Base-by-base conservation (phyloP, 2,888 invertebrate species). In the Carpatolechia fugitivella region DNA sequence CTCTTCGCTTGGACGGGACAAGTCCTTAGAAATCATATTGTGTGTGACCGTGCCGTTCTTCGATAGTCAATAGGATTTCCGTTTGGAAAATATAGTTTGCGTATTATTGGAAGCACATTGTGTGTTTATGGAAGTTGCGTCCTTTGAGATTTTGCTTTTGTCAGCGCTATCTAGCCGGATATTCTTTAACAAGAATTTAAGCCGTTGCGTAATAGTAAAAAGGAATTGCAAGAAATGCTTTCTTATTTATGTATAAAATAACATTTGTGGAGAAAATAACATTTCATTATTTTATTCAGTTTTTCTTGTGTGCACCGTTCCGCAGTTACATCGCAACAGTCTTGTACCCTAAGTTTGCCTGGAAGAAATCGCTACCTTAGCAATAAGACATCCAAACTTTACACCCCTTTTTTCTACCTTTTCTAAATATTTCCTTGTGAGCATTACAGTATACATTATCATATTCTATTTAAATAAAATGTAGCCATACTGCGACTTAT, bases 21-120 rank as follows among this genome's bases (percentile, higher is more conserved):
- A 66, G 65, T 72, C 69, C 72, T 75, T 65, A 71, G 72, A 73
- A 76, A 74, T 54, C 66, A 61, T 64, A 66, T 68, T 69, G 65
- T 65, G 61, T 66, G 68, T 72, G 68, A 62, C 65, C 66, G 59
- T 66, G 66, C 64, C 64, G 66, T 72, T 69, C 66, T 68, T 66
- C 58, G 64, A 66, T 36, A 51, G 30, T 54, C 53, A 48, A 52
- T 55, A 24, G 54, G 54, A 58, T 51, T n/a, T 36, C 20, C 18
- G 46, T 44, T 52, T 38, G 41, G 36, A 41, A 54, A 18, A 57
- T 57, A n/a, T 10, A 30, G 31, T 47, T 47, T n/a, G 13, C 16
- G 16, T 40, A 40, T 40, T 40, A 40, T 20, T 29, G 30, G 30
- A 10, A 29, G 11, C 3, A 6, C n/a, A 5, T 11, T 11, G 33